Percentiles rank a stretch among this genome's conserved stretches.
These are phyloP conservation scores for Sebastes nivosus DNA, from an alignment of 2,797 vertebrate genomes.

Conservation along the genomic window DNA sequence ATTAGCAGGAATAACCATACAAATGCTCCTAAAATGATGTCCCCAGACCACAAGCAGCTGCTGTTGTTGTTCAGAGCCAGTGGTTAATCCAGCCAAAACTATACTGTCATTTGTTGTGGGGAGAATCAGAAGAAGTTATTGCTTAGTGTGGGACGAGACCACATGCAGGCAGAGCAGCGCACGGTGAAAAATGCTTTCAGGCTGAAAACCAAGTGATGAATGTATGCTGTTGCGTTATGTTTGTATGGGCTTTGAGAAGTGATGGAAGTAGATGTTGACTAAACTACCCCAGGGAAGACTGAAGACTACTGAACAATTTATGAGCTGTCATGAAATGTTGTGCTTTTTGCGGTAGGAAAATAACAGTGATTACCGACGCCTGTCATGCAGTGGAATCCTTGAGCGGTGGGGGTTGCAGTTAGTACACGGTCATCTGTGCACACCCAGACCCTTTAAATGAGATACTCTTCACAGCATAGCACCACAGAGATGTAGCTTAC, in stretches of 20 bases:
- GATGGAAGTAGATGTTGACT: constrained; percentile 59
- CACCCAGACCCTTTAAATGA: constrained; percentile 22
- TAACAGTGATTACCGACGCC: constrained; percentile 46
- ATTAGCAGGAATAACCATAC: constrained; percentile 11
- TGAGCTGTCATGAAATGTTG: constrained; percentile 56
- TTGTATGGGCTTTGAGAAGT: constrained; percentile 35
- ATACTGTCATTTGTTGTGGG: constrained; percentile 2
- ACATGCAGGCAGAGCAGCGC: constrained; percentile 9
- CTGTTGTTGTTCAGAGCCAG: background rate
- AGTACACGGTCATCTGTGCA: background rate
- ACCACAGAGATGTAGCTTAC: background rate
- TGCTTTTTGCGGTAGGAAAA: constrained; percentile 47
- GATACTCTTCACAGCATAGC: background rate
- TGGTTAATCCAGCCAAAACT: constrained; percentile 20
- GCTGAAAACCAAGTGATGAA: constrained; percentile 36
- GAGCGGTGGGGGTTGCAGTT: constrained; percentile 8
- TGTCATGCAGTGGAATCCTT: constrained; percentile 41
- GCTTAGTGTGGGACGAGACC: constrained; percentile 4
- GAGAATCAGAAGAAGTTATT: constrained; percentile 11
- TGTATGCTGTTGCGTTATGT: constrained; percentile 34
- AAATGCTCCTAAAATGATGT: constrained; percentile 14
- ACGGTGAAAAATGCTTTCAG: constrained; percentile 22
- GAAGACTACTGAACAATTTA: constrained; percentile 59
- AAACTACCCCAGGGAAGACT: constrained; percentile 53
- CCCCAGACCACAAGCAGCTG: constrained; percentile 8